Evolutionary conservation across 2,888 invertebrate species (phyloP).

Genomic region (Spialia ferax): DNA sequence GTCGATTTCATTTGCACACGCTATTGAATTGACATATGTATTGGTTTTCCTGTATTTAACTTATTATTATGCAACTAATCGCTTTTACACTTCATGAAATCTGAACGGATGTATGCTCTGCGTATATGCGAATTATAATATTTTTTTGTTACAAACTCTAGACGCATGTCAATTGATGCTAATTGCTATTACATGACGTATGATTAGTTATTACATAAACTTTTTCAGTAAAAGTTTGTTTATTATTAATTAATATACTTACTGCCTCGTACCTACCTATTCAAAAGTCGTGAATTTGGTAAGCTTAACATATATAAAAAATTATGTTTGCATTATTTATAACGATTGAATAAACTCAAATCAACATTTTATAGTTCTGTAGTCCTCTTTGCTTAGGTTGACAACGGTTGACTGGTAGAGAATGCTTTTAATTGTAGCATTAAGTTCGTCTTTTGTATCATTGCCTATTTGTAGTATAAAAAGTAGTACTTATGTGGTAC

Average conservation of each 20-base stretch:
- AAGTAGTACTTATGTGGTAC: too few species aligned
- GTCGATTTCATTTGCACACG: slow-evolving; percentile 15
- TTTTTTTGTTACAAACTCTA: slow-evolving; percentile 29
- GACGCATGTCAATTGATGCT: slow-evolving; percentile 25
- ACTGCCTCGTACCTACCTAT: background rate
- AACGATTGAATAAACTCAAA: too few species aligned
- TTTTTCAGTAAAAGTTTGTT: slow-evolving; percentile 23
- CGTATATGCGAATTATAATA: slow-evolving; percentile 6
- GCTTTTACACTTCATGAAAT: slow-evolving; percentile 31
- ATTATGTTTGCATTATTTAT: too few species aligned
- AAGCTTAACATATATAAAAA: background rate
- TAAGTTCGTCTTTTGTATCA: too few species aligned
- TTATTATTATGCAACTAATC: slow-evolving; percentile 32
- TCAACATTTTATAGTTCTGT: too few species aligned
- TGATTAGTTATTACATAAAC: slow-evolving; percentile 20
- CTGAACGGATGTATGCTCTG: slow-evolving; percentile 6
- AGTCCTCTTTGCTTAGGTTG: too few species aligned
- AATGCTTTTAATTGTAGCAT: too few species aligned
- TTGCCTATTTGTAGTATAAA: too few species aligned
- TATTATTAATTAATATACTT: too few species aligned
- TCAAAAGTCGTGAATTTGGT: slow-evolving; percentile 1
- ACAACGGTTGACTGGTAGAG: too few species aligned
- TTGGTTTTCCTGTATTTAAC: slow-evolving; percentile 20
- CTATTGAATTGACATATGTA: slow-evolving; percentile 18
- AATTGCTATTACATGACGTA: slow-evolving; percentile 22